phyloP scores from a whole-genome alignment of 2,888 invertebrate species.

The Conus canariensis region DNA sequence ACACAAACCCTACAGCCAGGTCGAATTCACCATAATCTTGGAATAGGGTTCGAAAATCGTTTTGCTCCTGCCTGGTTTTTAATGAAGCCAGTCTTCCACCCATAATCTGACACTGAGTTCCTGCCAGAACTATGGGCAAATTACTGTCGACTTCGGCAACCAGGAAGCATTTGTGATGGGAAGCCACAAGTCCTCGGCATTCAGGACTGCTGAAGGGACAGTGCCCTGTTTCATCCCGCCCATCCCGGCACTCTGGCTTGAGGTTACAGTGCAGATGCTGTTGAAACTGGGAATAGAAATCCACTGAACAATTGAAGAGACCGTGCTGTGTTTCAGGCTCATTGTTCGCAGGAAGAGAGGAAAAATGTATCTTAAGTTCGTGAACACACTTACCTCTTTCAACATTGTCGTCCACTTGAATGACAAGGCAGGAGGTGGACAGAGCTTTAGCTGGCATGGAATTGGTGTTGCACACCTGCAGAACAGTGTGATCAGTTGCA shows the following conservation, averaged over 20 bases:
- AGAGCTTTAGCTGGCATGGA: too few relatives aligned
- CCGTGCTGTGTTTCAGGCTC: neutral
- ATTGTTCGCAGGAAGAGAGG: neutral
- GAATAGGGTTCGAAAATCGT: neutral
- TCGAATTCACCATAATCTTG: neutral
- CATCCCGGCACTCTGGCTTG: neutral
- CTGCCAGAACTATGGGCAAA: neutral
- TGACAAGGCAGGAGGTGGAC: too few relatives aligned
- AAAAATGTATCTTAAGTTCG: neutral
- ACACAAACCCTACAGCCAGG: neutral
- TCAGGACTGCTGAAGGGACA: slow-evolving; percentile 19
- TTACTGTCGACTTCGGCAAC: too few relatives aligned
- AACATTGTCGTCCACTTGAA: too few relatives aligned
- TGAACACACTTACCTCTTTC: too few relatives aligned
- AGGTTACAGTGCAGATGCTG: slow-evolving; percentile 7
- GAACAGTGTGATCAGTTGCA: too few relatives aligned
- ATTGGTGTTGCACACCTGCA: too few relatives aligned
- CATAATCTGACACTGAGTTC: neutral
- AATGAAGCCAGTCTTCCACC: neutral
- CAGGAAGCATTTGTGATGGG: neutral
- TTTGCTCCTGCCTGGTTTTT: neutral
- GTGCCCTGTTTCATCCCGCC: neutral
- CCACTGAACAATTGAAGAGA: neutral
- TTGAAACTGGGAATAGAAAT: neutral
- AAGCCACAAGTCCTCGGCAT: neutral